A percentile compares a stretch with the other conserved stretches of the same genome.
These are phyloP conservation scores for Lethrus apterus DNA, from an alignment of 1,140 invertebrate genomes.

Conservation along the genomic window DNA sequence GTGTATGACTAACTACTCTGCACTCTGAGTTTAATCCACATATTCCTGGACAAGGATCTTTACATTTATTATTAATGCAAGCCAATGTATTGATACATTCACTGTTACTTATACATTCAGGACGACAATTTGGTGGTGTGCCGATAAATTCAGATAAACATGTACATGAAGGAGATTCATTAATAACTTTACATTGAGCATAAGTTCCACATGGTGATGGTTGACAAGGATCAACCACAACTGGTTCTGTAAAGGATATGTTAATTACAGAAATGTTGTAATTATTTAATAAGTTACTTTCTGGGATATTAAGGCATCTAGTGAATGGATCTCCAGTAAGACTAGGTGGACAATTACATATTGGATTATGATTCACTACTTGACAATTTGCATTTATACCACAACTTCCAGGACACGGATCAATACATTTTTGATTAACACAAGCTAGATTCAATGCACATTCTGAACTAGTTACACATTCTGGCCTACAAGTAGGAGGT, in stretches of 20 bases:
- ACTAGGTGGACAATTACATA: conserved; percentile 59
- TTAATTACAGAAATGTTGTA: conserved; percentile 1
- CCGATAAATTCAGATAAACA: conserved; percentile 54
- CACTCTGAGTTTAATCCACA: conserved; percentile 54
- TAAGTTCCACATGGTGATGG: conserved; percentile 61
- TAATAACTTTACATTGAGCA: conserved; percentile 51
- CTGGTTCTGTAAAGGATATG: conserved; percentile 8
- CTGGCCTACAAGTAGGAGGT: conserved; percentile 58
- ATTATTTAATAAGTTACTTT: not conserved
- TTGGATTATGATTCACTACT: conserved; percentile 69
- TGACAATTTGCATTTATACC: conserved; percentile 53
- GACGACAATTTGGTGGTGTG: conserved; percentile 54
- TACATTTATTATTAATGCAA: conserved; percentile 57
- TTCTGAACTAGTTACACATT: conserved; percentile 59
- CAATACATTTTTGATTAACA: conserved; percentile 60
- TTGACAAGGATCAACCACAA: conserved; percentile 47
- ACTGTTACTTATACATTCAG: conserved; percentile 60
- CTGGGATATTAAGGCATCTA: conserved; percentile 35
- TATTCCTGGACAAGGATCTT: conserved; percentile 54
- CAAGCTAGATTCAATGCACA: conserved; percentile 58
- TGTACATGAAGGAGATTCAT: conserved; percentile 52
- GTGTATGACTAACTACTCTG: conserved; percentile 51
- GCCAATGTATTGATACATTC: conserved; percentile 56
- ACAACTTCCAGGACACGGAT: conserved; percentile 62
- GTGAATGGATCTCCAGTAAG: conserved; percentile 68